Conservation (phyloP, 2,797 vertebrate genomes). For the Lutjanus argentimaculatus region DNA sequence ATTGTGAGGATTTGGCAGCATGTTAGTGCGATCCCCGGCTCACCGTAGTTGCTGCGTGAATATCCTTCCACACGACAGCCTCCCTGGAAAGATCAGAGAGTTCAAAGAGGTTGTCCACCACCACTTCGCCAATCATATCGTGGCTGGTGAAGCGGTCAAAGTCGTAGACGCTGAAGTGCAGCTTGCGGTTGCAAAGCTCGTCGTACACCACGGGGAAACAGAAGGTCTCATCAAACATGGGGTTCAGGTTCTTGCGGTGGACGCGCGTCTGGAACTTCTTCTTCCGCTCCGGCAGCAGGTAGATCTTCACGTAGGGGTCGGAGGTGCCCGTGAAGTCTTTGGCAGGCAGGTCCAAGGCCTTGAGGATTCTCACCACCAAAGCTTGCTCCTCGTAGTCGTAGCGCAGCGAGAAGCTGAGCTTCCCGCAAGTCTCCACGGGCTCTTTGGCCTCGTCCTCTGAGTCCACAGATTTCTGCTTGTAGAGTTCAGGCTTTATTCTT, state of each 20-base stretch:
- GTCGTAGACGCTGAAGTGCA: slow-evolving; percentile 98
- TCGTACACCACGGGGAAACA: slow-evolving; percentile 95
- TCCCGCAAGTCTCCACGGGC: slow-evolving; percentile 93
- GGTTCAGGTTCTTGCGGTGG: slow-evolving; percentile 98
- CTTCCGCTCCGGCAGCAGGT: slow-evolving; percentile 97
- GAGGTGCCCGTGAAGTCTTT: slow-evolving; percentile 98
- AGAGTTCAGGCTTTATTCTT: slow-evolving; percentile 97
- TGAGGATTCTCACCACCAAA: slow-evolving; percentile 93
- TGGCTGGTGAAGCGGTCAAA: slow-evolving; percentile 99
- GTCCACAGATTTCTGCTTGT: slow-evolving; percentile 98
- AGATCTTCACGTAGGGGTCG: slow-evolving; percentile 98
- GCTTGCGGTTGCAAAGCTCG: slow-evolving; percentile 94
- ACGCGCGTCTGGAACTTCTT: slow-evolving; percentile 99
- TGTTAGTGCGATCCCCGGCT: slow-evolving; percentile 78
- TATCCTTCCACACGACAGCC: slow-evolving; percentile 98
- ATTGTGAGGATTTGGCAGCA: slow-evolving; percentile 3
- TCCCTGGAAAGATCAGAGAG: slow-evolving; percentile 97
- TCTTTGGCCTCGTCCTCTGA: slow-evolving; percentile 91
- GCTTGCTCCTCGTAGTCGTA: slow-evolving; percentile 97
- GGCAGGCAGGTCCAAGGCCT: slow-evolving; percentile 96
- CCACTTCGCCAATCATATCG: slow-evolving; percentile 99
- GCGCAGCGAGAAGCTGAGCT: slow-evolving; percentile 93
- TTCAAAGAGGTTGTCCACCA: slow-evolving; percentile 99
- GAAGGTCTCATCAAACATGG: slow-evolving; percentile 95
- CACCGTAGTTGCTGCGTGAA: slow-evolving; percentile 95